Base-by-base conservation (phyloP, 1,140 invertebrate species). In the Limonius californicus region DNA sequence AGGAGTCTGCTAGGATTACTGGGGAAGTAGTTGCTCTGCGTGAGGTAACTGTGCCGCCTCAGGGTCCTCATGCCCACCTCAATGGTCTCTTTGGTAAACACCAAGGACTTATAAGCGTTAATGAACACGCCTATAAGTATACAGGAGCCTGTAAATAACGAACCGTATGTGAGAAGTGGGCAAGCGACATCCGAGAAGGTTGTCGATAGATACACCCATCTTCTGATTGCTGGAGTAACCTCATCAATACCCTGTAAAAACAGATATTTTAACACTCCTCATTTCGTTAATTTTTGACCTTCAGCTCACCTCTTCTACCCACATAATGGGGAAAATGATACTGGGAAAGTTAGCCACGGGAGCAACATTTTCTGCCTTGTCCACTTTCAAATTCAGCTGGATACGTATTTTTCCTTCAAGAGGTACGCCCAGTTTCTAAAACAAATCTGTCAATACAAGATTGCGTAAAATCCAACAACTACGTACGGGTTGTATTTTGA, bases 231-330 rank as follows among this genome's bases (percentile, higher is more conserved):
- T 0, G 88, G 87, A 1, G 89, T 85, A 0, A 94, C 68, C 57
- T 91, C 89, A 14, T 88, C 86, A n/a, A 93, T 84, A 43, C 92
- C 92, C 84, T 90, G 74, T 14, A 75, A 76, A 65, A 66, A 45
- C 8, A 27, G 15, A 27, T 3, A 27, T 55, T 14, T 1, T 19
- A 18, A 21, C 20, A 18, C 2, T 3, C n/a, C n/a, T n/a, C n/a
- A n/a, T n/a, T n/a, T n/a, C n/a, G n/a, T n/a, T n/a, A n/a, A 8
- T 35, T 35, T 7, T 35, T 35, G n/a, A n/a, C n/a, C n/a, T n/a
- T n/a, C n/a, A n/a, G n/a, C n/a, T n/a, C n/a, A n/a, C 89, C 81
- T 93, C 91, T 79, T 94, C 89, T 0, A 93, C 62, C 92, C 91
- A 94, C 84, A 94, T 90, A 27, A 94, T 84, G 0, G 92, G 92